Evolutionary conservation across 1,140 invertebrate genomes (phyloP).

Genomic region (Apolygus lucorum): DNA sequence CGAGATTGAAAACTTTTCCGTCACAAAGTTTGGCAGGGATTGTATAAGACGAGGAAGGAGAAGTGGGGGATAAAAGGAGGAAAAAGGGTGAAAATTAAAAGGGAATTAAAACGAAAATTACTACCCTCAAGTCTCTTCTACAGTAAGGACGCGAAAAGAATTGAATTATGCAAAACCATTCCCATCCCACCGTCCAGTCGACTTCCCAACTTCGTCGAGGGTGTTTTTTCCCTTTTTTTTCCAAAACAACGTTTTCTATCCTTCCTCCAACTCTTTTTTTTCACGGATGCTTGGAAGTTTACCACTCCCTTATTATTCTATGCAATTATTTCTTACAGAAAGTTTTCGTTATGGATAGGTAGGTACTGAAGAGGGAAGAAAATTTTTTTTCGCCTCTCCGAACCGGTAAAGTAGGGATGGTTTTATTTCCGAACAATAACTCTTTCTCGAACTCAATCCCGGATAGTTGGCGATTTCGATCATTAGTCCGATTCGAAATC

Average conservation of each 20-base stretch:
- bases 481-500: too few relatives aligned
- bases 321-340: neutral
- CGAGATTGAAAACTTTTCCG: neutral
- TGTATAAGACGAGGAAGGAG: neutral
- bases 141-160: neutral
- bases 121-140: neutral
- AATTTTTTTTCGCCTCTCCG: too few relatives aligned
- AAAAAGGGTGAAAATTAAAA: neutral
- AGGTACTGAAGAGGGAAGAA: too few relatives aligned
- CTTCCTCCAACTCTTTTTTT: neutral
- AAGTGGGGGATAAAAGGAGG: neutral
- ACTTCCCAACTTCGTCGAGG: neutral
- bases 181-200: neutral
- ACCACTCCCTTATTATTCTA: neutral
- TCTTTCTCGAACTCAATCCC: too few relatives aligned
- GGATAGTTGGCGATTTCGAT: too few relatives aligned
- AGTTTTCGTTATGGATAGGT: too few relatives aligned
- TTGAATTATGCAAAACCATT: neutral
- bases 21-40: neutral
- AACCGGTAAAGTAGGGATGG: too few relatives aligned
- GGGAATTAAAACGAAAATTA: neutral
- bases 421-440: too few relatives aligned
- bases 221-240: too few relatives aligned
- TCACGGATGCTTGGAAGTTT: neutral
- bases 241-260: neutral